These are phyloP conservation scores for Athripsodes cinereus DNA, from an alignment of 2,888 invertebrate species.

Conservation along the genomic window DNA sequence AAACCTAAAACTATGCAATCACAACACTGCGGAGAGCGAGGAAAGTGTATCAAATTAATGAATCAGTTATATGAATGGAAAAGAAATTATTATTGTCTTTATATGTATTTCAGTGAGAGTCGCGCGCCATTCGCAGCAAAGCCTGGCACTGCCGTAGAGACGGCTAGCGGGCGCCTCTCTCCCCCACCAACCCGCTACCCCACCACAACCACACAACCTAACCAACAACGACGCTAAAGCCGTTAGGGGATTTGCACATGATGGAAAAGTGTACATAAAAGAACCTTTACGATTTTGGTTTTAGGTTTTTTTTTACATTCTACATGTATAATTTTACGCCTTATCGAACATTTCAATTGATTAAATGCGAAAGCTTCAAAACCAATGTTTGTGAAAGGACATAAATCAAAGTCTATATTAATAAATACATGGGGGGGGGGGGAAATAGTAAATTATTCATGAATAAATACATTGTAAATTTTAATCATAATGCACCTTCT, in stretches of 20 bases:
- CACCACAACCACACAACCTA: slow-evolving; percentile 25
- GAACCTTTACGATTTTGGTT: slow-evolving; percentile 4
- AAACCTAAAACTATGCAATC: no score
- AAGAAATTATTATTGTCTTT: not conserved
- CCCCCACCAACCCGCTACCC: slow-evolving; percentile 23
- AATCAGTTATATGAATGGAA: slow-evolving; percentile 5
- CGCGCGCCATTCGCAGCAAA: slow-evolving; percentile 20
- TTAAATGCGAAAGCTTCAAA: no score
- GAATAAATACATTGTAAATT: no score
- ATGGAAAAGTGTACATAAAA: slow-evolving; percentile 13
- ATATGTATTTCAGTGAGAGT: slow-evolving; percentile 6
- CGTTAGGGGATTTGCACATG: slow-evolving; percentile 21
- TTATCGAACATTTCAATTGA: no score
- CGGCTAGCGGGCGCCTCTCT: slow-evolving; percentile 25
- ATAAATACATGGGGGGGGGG: no score
- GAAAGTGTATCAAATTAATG: not conserved
- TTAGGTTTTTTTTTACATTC: no score
- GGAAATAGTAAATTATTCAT: no score
- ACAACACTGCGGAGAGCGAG: not conserved
- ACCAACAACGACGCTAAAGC: slow-evolving; percentile 20
- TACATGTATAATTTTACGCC: no score
- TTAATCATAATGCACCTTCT: no score
- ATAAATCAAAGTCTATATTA: no score
- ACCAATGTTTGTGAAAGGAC: no score
- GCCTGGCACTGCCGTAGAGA: slow-evolving; percentile 25